Percentiles rank a stretch among this genome's conserved stretches.
phyloP scores from a whole-genome alignment of 2,888 invertebrate species.

The Oxystoma pomonae region DNA sequence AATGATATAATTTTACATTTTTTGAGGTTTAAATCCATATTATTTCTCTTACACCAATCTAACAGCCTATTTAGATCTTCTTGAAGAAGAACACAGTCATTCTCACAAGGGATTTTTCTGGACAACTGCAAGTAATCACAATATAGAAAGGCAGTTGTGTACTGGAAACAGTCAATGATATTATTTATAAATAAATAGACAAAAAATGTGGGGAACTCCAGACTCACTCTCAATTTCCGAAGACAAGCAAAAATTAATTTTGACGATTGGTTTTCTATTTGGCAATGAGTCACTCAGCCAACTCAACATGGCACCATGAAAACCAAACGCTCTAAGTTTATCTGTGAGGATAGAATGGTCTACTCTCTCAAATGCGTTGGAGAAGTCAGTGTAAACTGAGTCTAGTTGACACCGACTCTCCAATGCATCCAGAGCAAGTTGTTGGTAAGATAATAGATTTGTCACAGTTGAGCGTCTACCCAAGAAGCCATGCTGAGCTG shows the following conservation, averaged over 20 bases:
- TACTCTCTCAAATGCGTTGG: background rate
- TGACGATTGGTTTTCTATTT: background rate
- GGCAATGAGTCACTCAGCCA: background rate
- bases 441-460: background rate
- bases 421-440: background rate
- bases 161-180: background rate
- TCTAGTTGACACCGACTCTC: background rate
- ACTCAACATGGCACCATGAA: background rate
- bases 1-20: conserved; percentile 1
- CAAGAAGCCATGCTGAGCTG: background rate
- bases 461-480: background rate
- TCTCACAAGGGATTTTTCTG: background rate
- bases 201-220: conserved; percentile 8
- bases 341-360: background rate
- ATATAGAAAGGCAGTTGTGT: background rate
- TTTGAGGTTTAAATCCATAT: background rate
- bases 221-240: background rate
- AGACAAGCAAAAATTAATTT: background rate
- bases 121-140: background rate
- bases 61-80: conserved; percentile 2
- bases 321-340: background rate
- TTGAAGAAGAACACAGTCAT: background rate
- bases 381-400: background rate
- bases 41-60: conserved; percentile 4
- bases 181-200: conserved; percentile 7